Evolutionary conservation across 1,140 invertebrate genomes (phyloP).

Genomic region (Watersipora subatra): DNA sequence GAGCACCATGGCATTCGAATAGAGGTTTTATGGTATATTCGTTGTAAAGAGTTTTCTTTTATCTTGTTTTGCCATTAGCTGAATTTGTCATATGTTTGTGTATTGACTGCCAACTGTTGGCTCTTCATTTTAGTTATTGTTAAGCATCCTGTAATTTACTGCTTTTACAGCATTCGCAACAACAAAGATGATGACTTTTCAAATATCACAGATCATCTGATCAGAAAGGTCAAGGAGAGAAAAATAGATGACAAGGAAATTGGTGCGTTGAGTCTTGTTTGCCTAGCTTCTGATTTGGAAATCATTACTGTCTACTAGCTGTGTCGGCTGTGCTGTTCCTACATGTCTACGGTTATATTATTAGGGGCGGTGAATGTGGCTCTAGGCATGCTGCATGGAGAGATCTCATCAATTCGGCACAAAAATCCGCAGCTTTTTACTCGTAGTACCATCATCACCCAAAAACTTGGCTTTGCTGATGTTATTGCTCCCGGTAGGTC

Average conservation of each 20-base stretch:
- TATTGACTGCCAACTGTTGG: background rate
- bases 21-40: background rate
- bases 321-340: no score
- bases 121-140: background rate
- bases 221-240: background rate
- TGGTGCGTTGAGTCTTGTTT: no score
- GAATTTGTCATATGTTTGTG: background rate
- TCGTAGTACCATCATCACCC: constrained; percentile 67
- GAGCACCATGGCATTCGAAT: no score
- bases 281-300: no score
- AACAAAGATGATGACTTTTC: background rate
- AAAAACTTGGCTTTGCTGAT: constrained; percentile 81
- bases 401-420: constrained; percentile 55
- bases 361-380: constrained; percentile 44
- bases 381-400: constrained; percentile 58
- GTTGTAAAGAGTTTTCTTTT: background rate
- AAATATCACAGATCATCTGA: background rate
- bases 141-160: background rate
- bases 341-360: no score
- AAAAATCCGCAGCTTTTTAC: constrained; percentile 60
- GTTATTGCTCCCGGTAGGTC: constrained; percentile 89
- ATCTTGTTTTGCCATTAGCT: background rate
- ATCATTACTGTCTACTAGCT: no score
- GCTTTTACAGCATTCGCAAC: background rate
- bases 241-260: background rate